These are phyloP conservation scores for Epicauta chinensis DNA, from an alignment of 1,140 invertebrate species.

Conservation along the genomic window DNA sequence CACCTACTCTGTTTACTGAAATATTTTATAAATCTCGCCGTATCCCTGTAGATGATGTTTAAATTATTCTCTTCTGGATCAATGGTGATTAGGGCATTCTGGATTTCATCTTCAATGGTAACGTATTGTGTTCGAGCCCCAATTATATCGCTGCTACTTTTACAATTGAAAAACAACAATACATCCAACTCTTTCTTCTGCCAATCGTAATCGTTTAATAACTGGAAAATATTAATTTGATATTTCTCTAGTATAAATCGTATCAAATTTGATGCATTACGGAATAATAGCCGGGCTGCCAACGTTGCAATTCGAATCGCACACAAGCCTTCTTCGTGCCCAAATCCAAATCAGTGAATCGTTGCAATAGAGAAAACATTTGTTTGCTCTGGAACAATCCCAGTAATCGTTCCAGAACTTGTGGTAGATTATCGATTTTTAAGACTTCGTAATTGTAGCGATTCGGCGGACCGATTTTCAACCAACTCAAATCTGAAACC, in stretches of 20 bases:
- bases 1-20: conserved; percentile 38
- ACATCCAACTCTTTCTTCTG: conserved; percentile 51
- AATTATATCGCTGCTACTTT: conserved; percentile 34
- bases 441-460: conserved; percentile 55
- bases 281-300: conserved; percentile 58
- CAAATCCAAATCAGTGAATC: conserved; percentile 60
- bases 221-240: conserved; percentile 32
- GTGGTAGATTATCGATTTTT: conserved; percentile 42
- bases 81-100: conserved; percentile 46
- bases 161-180: conserved; percentile 50
- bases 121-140: conserved; percentile 50
- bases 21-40: conserved; percentile 46
- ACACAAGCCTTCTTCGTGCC: conserved; percentile 42
- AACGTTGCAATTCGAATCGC: conserved; percentile 59
- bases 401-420: conserved; percentile 44
- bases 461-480: conserved; percentile 53
- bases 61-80: conserved; percentile 56
- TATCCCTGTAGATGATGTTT: conserved; percentile 61
- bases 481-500: conserved; percentile 54
- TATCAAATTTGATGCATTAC: conserved; percentile 33
- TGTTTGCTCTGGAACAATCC: conserved; percentile 48
- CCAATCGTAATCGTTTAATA: conserved; percentile 44
- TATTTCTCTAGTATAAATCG: neutral
- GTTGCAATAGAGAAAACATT: conserved; percentile 53
- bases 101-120: conserved; percentile 44